These are phyloP conservation scores for Mohoua ochrocephala DNA, from an alignment of 2,113 vertebrate genomes.

Conservation along the genomic window DNA sequence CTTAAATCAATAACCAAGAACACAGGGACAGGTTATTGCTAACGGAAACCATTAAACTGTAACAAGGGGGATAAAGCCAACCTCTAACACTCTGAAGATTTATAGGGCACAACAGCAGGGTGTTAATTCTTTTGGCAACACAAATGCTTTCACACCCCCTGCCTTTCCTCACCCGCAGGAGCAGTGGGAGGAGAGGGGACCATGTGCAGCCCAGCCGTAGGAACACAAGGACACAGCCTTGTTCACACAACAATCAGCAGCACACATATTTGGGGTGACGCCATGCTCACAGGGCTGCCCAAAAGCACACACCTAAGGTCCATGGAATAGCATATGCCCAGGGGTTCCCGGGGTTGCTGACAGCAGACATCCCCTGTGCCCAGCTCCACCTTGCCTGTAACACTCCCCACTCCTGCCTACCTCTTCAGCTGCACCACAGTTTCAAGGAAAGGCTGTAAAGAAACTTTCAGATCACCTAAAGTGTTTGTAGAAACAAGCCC, in stretches of 20 bases:
- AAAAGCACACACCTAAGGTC: neutral
- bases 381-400: neutral
- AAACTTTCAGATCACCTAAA: neutral
- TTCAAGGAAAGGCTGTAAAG: neutral
- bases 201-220: neutral
- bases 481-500: neutral
- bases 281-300: neutral
- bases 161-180: neutral
- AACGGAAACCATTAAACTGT: slow-evolving; percentile 46
- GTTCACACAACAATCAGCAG: fast-evolving
- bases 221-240: neutral
- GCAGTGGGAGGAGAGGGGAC: neutral
- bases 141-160: neutral
- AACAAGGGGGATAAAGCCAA: neutral
- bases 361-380: fast-evolving
- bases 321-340: neutral
- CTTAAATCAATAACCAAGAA: slow-evolving; percentile 39
- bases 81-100: slow-evolving; percentile 11
- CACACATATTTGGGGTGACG: fast-evolving
- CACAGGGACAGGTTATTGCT: slow-evolving; percentile 12
- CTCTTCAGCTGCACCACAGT: neutral
- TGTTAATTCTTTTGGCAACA: slow-evolving; percentile 45
- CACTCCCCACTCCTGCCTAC: neutral
- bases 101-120: slow-evolving; percentile 5
- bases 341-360: neutral